A percentile compares a stretch with the other conserved stretches of the same genome.
These are phyloP conservation scores for Papilio elwesi DNA, from an alignment of 2,888 invertebrate genomes.

Conservation along the genomic window DNA sequence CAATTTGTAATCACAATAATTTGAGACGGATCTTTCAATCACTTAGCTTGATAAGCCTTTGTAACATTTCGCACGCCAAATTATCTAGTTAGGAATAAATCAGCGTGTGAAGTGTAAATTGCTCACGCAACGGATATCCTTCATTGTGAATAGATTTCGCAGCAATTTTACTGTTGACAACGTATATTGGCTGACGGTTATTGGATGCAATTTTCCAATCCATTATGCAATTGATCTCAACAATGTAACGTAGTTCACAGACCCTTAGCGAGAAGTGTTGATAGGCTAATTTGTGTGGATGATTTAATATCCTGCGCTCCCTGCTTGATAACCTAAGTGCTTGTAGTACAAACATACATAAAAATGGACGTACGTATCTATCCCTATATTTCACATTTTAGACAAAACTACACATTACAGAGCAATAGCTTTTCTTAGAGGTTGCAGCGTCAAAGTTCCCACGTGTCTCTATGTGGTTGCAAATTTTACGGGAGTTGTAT, in stretches of 20 bases:
- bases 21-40: background rate
- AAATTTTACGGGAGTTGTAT: no score
- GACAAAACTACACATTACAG: no score
- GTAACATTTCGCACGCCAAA: slow-evolving; percentile 15
- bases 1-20: no score
- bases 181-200: slow-evolving; percentile 52
- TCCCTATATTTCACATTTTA: no score
- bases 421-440: no score
- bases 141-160: slow-evolving; percentile 70
- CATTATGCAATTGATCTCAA: slow-evolving; percentile 45
- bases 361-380: no score
- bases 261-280: background rate
- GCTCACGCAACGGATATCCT: slow-evolving; percentile 69
- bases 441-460: no score
- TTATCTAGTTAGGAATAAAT: slow-evolving; percentile 11
- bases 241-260: slow-evolving; percentile 10
- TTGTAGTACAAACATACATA: no score
- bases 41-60: slow-evolving; percentile 25
- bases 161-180: slow-evolving; percentile 67
- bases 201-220: slow-evolving; percentile 49
- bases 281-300: background rate
- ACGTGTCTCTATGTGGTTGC: no score
- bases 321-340: no score
- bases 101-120: slow-evolving; percentile 61
- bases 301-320: background rate